Evolutionary conservation across 2,797 vertebrate species (phyloP), one percentile per base, ranked within the genome.

Genomic region (Dendrocincla tyrannina): DNA sequence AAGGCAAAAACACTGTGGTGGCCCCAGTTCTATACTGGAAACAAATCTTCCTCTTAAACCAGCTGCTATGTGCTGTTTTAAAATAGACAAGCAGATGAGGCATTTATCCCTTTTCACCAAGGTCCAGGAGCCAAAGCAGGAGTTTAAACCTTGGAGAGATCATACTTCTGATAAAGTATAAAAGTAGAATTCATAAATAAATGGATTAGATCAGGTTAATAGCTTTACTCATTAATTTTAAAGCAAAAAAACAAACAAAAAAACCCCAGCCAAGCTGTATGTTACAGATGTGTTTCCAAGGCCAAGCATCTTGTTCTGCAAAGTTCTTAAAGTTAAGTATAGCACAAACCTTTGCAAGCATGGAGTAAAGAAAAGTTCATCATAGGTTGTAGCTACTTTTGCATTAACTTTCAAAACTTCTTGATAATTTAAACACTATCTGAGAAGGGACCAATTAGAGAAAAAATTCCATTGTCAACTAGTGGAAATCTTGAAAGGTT

Each of bases 241-340:
- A 18, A 42, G 18, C 18, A 42, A 42, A 24, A 25, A 64, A 18
- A 17, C 41, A 42, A 42, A 42, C 17, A 42, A 42, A 42, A 17
- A 53, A n/a, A 23, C 10, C 28, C 13, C 20, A 52, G 23, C 13
- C 4, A 2, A 1, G 1, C 9, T 87, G 1, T 19, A 63, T 24
- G 7, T 18, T 47, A 37, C 22, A 39, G 20, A 16, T 74, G 28
- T 55, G 5, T 56, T 88, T 74, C 35, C 28, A 67, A 64, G 74
- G 42, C 9, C 50, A 85, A 75, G 13, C 4, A 72, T 27, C 14
- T 78, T 33, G 2, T 63, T 86, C 60, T 69, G 35, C 18, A 77
- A 53, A 39, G 28, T 70, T 47, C 86, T 68, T 37, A 35, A 59
- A 63, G 6, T 24, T 35, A 83, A 80, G 5, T 20, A 56, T n/a